Percentiles rank a stretch among this genome's conserved stretches.
Conservation (phyloP, 2,797 vertebrate genomes). For the Urosaurus nigricauda region DNA sequence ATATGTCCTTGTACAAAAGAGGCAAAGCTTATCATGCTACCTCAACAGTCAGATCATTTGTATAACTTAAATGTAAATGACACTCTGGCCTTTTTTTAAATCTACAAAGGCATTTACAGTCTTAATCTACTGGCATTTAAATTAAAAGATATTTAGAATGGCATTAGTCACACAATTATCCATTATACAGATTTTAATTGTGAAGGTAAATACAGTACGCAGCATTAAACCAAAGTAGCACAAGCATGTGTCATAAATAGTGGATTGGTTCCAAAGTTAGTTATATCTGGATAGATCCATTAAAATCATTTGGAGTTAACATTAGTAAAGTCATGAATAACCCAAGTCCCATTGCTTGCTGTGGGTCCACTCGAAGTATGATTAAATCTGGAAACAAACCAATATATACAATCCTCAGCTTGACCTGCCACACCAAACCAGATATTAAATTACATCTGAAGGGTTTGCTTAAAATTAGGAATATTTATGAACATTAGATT, state of each 20-base stretch:
- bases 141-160: slow-evolving; percentile 5
- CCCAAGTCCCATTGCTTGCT: background rate
- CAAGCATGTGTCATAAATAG: background rate
- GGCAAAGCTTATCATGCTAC: background rate
- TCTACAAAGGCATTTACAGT: background rate
- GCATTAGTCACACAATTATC: background rate
- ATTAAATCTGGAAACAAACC: background rate
- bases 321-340: background rate
- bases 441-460: background rate
- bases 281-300: background rate
- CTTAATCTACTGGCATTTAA: background rate
- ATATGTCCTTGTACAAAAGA: background rate
- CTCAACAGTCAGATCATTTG: background rate
- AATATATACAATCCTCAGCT: background rate
- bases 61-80: slow-evolving; percentile 8
- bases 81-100: background rate
- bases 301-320: background rate
- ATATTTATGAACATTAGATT: slow-evolving; percentile 3
- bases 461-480: background rate
- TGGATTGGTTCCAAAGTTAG: background rate
- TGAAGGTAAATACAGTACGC: background rate
- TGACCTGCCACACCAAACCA: background rate
- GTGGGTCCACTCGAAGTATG: background rate
- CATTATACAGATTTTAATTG: background rate
- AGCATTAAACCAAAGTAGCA: background rate